These are phyloP conservation scores for Podarcis raffonei DNA, from an alignment of 2,113 vertebrate genomes.

Conservation along the genomic window DNA sequence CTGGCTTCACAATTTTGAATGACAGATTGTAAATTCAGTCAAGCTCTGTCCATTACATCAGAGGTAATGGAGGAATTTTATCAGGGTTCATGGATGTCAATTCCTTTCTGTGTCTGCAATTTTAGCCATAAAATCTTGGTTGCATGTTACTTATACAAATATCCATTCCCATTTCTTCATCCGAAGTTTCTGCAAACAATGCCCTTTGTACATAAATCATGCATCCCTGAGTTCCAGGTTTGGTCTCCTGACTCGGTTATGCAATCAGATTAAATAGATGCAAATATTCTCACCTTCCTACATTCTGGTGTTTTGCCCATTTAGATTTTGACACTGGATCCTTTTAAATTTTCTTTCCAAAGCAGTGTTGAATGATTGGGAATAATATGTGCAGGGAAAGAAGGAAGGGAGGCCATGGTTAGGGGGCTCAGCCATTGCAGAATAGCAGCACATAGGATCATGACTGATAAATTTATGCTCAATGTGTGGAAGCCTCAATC, in stretches of 20 bases:
- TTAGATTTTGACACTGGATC: not conserved
- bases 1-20: not conserved
- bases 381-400: not conserved
- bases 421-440: not conserved
- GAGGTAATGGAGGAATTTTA: not conserved
- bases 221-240: not conserved
- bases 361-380: not conserved
- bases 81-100: not conserved
- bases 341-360: not conserved
- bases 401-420: no score
- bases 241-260: not conserved
- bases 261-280: not conserved
- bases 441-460: not conserved
- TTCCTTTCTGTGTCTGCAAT: not conserved
- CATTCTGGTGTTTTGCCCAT: not conserved
- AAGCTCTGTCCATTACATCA: not conserved
- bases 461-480: not conserved
- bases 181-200: not conserved
- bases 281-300: not conserved
- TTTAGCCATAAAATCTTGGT: not conserved
- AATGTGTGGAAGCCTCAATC: not conserved
- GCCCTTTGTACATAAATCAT: not conserved
- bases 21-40: not conserved
- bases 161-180: slow-evolving; percentile 18
- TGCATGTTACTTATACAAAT: not conserved